Evolutionary conservation across 1,140 invertebrate species (phyloP).

Genomic region (Drusus annulatus): DNA sequence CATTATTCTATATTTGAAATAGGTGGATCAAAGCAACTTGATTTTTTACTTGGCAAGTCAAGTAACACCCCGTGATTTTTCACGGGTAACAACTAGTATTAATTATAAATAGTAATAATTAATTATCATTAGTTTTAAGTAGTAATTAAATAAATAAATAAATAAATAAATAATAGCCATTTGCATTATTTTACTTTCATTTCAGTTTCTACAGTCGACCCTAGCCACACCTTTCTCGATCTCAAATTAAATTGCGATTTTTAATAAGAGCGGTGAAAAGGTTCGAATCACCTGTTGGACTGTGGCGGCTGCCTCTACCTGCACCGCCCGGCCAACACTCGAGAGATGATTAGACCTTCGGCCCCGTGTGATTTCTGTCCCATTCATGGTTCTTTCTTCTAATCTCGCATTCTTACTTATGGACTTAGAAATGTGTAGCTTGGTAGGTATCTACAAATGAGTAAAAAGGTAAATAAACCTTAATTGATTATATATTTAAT

Average conservation of each 20-base stretch:
- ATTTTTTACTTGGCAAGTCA: too few relatives aligned
- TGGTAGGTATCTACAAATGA: background rate
- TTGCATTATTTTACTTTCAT: conserved; percentile 44
- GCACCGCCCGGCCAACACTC: background rate
- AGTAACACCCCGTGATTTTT: too few relatives aligned
- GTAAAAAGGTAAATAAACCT: too few relatives aligned
- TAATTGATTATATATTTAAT: too few relatives aligned
- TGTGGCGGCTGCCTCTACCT: background rate
- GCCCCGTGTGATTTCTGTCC: conserved; percentile 9
- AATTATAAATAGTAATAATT: too few relatives aligned
- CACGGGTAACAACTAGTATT: too few relatives aligned
- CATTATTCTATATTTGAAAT: too few relatives aligned
- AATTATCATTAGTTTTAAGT: too few relatives aligned
- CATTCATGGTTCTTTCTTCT: conserved; percentile 11
- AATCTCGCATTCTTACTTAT: background rate
- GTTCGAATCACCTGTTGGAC: conserved; percentile 52
- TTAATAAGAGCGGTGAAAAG: conserved; percentile 53
- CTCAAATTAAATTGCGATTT: conserved; percentile 56
- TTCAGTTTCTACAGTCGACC: background rate
- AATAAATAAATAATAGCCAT: background rate
- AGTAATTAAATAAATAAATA: too few relatives aligned
- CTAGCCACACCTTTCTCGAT: conserved; percentile 52
- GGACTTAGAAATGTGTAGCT: background rate
- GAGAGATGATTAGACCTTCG: conserved; percentile 7
- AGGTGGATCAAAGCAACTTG: too few relatives aligned